Percentiles rank a stretch among this genome's conserved stretches.
Evolutionary conservation across 2,888 invertebrate genomes (phyloP).

Genomic region (Panzeria rudis): DNA sequence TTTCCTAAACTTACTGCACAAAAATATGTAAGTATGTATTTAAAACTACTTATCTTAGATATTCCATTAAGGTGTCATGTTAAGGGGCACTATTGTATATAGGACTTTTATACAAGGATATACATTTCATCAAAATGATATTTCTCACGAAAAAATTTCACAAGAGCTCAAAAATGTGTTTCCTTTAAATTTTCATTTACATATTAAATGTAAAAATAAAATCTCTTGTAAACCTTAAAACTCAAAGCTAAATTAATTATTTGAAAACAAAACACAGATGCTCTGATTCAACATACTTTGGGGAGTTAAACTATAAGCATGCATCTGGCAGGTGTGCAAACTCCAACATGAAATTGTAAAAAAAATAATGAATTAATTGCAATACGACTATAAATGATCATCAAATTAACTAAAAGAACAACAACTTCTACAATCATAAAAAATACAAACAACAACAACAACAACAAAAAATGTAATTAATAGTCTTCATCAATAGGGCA

Average conservation of each 20-base stretch:
- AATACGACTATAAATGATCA: slow-evolving; percentile 67
- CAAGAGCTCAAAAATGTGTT: too few relatives aligned
- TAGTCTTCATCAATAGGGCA: slow-evolving; percentile 72
- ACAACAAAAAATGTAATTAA: slow-evolving; percentile 76
- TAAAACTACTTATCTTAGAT: too few relatives aligned
- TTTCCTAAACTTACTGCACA: too few relatives aligned
- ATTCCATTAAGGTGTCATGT: too few relatives aligned
- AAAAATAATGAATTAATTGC: slow-evolving; percentile 64
- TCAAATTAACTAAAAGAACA: slow-evolving; percentile 61
- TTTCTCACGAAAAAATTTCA: too few relatives aligned
- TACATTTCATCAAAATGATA: too few relatives aligned
- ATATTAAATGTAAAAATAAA: background rate
- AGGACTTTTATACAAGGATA: too few relatives aligned
- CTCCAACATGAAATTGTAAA: slow-evolving; percentile 40
- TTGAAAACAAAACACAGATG: slow-evolving; percentile 44
- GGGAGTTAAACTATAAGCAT: slow-evolving; percentile 25
- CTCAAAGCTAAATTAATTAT: slow-evolving; percentile 25
- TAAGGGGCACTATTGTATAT: too few relatives aligned
- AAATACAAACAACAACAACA: background rate
- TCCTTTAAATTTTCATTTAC: background rate
- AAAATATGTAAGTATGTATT: too few relatives aligned
- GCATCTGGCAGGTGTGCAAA: slow-evolving; percentile 67
- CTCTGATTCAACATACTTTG: slow-evolving; percentile 32
- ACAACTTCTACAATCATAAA: slow-evolving; percentile 35
- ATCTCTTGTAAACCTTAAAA: slow-evolving; percentile 15